Evolutionary conservation across 2,888 invertebrate genomes (phyloP).

Genomic region (Creontiades dilutus): DNA sequence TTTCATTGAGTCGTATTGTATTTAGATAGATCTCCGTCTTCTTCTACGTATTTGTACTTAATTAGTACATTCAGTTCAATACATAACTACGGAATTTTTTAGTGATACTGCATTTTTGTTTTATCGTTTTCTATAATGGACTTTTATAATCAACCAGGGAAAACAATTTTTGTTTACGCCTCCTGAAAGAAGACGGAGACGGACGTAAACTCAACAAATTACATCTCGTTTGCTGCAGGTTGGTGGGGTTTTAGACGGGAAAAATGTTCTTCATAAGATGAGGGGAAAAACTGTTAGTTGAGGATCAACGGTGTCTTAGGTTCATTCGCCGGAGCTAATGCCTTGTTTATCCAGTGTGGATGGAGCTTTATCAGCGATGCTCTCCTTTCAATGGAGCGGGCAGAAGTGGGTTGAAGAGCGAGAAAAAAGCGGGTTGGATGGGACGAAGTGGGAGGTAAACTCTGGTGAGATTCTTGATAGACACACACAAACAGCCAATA

Average conservation of each 20-base stretch:
- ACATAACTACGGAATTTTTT: too few relatives aligned
- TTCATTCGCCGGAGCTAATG: background rate
- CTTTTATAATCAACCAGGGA: too few relatives aligned
- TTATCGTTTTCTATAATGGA: too few relatives aligned
- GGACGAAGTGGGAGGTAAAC: background rate
- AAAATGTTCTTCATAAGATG: background rate
- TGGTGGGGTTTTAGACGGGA: background rate
- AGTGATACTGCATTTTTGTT: too few relatives aligned
- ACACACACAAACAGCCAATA: slow-evolving; percentile 15
- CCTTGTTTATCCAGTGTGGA: slow-evolving; percentile 31
- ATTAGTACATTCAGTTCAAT: too few relatives aligned
- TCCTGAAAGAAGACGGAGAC: background rate
- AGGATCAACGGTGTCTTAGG: background rate
- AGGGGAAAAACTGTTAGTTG: slow-evolving; percentile 3
- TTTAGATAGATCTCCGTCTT: too few relatives aligned
- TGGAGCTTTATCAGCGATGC: slow-evolving; percentile 21
- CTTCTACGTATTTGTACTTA: too few relatives aligned
- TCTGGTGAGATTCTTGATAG: background rate
- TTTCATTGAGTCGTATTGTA: too few relatives aligned
- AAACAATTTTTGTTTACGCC: too few relatives aligned
- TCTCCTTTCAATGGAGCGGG: background rate
- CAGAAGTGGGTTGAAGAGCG: background rate
- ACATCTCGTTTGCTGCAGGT: background rate
- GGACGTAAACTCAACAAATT: background rate
- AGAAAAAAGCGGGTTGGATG: background rate